A percentile compares a stretch with the other conserved stretches of the same genome.
Evolutionary conservation across 2,113 vertebrate genomes (phyloP).

Genomic region (Psittacus erithacus): DNA sequence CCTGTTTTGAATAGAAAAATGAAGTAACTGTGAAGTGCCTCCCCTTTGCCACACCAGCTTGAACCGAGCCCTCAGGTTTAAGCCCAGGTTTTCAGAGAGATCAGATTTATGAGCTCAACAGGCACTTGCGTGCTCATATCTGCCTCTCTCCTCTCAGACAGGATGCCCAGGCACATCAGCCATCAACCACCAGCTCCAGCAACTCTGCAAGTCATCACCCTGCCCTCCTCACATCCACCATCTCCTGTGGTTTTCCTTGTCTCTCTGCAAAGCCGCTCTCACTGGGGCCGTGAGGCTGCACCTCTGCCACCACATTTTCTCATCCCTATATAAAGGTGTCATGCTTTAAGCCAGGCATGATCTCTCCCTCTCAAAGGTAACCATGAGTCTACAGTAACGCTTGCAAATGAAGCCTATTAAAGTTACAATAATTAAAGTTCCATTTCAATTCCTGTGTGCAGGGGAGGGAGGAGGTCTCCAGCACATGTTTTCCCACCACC

Average conservation of each 20-base stretch:
- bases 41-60: neutral
- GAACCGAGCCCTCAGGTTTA: neutral
- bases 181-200: neutral
- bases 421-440: slow-evolving; percentile 16
- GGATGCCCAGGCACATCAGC: neutral
- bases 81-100: neutral
- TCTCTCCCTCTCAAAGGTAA: neutral
- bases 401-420: neutral
- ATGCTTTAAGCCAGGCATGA: neutral
- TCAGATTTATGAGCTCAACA: neutral
- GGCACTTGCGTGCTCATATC: fast-evolving
- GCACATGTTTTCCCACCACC: slow-evolving; percentile 6
- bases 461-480: neutral
- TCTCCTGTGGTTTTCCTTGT: fast-evolving
- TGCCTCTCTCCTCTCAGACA: neutral
- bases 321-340: neutral
- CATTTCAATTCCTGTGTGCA: neutral
- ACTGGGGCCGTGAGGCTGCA: neutral
- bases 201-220: neutral
- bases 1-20: neutral
- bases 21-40: neutral
- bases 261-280: neutral
- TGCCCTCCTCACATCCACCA: neutral
- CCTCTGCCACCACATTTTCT: neutral
- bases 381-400: neutral